phyloP scores from a whole-genome alignment of 2,888 invertebrate genomes.

The Pristionchus entomophagus region DNA sequence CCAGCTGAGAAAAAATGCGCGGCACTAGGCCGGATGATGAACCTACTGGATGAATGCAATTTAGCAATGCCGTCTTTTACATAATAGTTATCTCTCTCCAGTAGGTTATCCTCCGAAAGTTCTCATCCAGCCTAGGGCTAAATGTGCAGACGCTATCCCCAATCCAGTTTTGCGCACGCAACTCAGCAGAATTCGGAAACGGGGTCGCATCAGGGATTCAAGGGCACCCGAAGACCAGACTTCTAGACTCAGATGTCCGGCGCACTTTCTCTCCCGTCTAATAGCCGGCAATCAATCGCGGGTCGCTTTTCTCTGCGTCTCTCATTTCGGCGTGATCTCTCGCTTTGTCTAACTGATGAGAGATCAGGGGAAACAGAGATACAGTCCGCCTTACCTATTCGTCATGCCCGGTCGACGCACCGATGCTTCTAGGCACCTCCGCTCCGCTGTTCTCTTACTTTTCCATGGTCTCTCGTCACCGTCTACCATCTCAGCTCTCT shows the following conservation, averaged over 20 bases:
- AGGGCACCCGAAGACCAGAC: background rate
- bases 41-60: too few species aligned
- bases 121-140: too few species aligned
- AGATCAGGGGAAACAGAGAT: background rate
- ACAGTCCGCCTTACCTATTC: background rate
- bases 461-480: background rate
- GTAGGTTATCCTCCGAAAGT: too few species aligned
- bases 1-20: too few species aligned
- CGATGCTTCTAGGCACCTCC: background rate
- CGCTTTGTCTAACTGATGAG: background rate
- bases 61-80: too few species aligned
- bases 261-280: background rate
- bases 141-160: too few species aligned
- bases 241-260: background rate
- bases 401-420: slow-evolving; percentile 7
- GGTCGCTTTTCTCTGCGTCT: background rate
- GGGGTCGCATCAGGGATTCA: background rate
- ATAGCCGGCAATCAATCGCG: background rate
- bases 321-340: background rate
- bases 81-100: too few species aligned
- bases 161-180: background rate
- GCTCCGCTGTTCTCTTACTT: background rate
- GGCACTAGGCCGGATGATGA: too few species aligned
- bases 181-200: background rate
- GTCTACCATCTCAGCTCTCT: background rate